Base-by-base conservation (phyloP, 2,113 vertebrate species). In the Calyptommatus sinebrachiatus region DNA sequence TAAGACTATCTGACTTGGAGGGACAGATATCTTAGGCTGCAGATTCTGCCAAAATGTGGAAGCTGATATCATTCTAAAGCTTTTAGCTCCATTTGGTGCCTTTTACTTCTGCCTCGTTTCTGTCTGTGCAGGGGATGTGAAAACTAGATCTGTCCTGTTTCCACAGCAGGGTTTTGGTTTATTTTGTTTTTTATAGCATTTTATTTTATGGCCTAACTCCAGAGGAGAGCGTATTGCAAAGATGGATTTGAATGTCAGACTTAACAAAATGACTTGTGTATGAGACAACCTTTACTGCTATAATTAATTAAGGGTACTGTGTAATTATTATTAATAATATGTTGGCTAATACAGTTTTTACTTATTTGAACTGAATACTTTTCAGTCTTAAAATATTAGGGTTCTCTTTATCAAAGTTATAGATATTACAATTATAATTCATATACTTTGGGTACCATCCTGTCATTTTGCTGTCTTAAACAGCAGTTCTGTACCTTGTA, bases 141-240 rank as follows among this genome's bases (percentile, higher is more conserved):
- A 81, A 93, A 91, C 87, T 92, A 84, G 87, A 89, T 92, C 89
- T 91, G 90, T 91, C 89, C 82, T 92, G 81, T 92, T 91, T 93
- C 87, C 89, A 76, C 76, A 92, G 91, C 89, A 88, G 91, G 92
- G 90, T 92, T 94, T 93, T 92, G 89, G 90, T 93, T 87, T 92
- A 82, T 91, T 92, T 94, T 95, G 84, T 87, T 94, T 93, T 91
- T 91, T 83, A 81, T 89, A 89, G 91, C 92, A 84, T 91, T 93
- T 93, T 87, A 93, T 91, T 92, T 3, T 80, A 78, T 92, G 89
- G 92, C 91, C 67, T 77, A 87, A 89, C 91, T 94, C 90, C 88
- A 91, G 90, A 89, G 78, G 86, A 89, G 87, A 88, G 87, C 86
- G 87, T 91, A 86, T 88, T 88, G 87, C 89, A 84, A 91, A 90